Conservation (phyloP, 2,888 invertebrate species). For the Epinotia nisella region DNA sequence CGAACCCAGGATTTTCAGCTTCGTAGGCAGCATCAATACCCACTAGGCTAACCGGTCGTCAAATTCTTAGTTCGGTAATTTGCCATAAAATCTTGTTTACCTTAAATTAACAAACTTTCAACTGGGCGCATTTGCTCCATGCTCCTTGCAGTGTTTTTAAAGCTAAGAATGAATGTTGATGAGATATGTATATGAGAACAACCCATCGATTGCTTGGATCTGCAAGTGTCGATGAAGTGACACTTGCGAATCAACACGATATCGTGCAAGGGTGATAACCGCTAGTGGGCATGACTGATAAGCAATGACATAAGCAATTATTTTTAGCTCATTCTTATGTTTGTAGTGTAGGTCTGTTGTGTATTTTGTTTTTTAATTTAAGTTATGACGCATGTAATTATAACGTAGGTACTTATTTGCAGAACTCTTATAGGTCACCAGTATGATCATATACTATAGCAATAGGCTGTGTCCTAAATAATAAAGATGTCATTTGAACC, state of each 20-base stretch:
- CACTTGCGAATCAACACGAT: constrained; percentile 47
- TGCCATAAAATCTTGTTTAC: not conserved
- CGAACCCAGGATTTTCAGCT: no score
- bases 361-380: not conserved
- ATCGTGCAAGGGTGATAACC: constrained; percentile 58
- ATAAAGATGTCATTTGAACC: no score
- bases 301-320: constrained; percentile 51
- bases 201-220: constrained; percentile 8
- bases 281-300: constrained; percentile 60
- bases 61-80: not conserved
- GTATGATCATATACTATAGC: not conserved
- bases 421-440: not conserved
- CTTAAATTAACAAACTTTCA: not conserved
- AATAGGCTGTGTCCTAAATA: no score
- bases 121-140: not conserved
- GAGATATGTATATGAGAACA: constrained; percentile 13
- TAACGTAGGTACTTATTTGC: not conserved
- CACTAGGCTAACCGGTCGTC: no score
- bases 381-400: not conserved
- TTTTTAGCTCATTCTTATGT: constrained; percentile 32
- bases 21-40: no score
- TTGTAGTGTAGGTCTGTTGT: not conserved
- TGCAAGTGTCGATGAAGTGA: constrained; percentile 31
- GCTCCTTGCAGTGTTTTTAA: not conserved
- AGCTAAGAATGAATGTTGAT: constrained; percentile 11